Evolutionary conservation across 2,113 vertebrate species (phyloP), one percentile per base, ranked within the genome.

Genomic region (Pogonocichla stellata): DNA sequence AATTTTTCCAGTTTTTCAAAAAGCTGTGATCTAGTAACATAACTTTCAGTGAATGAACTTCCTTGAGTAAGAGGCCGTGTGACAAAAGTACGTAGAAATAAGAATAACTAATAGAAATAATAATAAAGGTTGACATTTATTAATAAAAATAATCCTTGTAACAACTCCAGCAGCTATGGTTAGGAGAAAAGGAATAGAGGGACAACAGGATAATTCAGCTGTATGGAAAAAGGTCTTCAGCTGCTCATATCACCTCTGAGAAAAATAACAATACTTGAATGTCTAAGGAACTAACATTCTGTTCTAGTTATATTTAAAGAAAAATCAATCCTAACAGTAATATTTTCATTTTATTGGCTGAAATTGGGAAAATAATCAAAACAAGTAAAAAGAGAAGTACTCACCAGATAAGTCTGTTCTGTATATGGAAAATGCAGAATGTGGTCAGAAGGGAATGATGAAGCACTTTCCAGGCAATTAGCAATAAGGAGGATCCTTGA

Each of bases 381-480:
- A 77, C 9, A 18, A 70, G 13, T 26, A 57, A 56, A 22, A 31
- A 20, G 22, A 78, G 5, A 80, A 53, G 47, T 54, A 82, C 50
- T 93, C n/a, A 69, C 50, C 50, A 86, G 40, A 6, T n/a, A 22
- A 20, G 29, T 50, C 50, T 77, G 58, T 77, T 91, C 60, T 77
- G 34, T 70, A 9, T 65, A 57, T 77, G 45, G 54, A 86, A 73
- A 90, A 58, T 72, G 70, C 40, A 85, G 65, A 60, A 33, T n/a
- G 17, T 64, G 69, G 48, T 92, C 86, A 81, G 51, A 84, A 61
- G 48, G 69, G 80, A 64, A 91, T 92, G 94, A 97, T 86, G 89
- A 89, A 92, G 86, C 86, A 84, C 51, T 96, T 93, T 87, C 28
- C 33, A 74, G 56, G 40, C 77, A 72, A 57, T 64, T 54, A 78